Percentiles rank a stretch among this genome's conserved stretches.
These are phyloP conservation scores for Automeris io DNA, from an alignment of 2,888 invertebrate species.

Conservation along the genomic window DNA sequence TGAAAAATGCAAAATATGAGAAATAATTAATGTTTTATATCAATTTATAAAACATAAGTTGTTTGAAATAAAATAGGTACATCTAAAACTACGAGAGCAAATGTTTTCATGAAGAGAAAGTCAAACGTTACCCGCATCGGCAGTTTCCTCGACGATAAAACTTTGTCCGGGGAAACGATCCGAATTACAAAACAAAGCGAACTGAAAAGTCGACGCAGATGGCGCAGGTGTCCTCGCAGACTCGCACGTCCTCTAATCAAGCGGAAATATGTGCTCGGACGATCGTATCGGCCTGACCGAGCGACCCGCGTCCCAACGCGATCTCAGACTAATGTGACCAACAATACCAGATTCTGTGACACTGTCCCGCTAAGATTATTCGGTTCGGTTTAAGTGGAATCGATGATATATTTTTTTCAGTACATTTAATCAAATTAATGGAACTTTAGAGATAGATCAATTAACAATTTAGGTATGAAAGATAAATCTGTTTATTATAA, in stretches of 20 bases:
- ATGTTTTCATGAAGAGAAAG: constrained; percentile 35
- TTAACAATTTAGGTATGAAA: no score
- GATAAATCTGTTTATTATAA: no score
- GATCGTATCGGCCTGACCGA: constrained; percentile 37
- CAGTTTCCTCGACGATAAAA: constrained; percentile 52
- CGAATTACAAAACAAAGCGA: constrained; percentile 61
- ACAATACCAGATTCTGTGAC: constrained; percentile 12
- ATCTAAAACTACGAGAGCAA: constrained; percentile 3
- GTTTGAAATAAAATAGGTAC: constrained; percentile 2
- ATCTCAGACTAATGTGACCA: constrained; percentile 16
- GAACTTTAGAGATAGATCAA: no score
- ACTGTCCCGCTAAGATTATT: constrained; percentile 4
- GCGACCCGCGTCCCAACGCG: constrained; percentile 29
- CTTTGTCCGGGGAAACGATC: constrained; percentile 42
- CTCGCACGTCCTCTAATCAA: constrained; percentile 67
- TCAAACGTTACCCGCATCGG: constrained; percentile 56
- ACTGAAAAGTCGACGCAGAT: constrained; percentile 55
- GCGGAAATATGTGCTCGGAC: constrained; percentile 66
- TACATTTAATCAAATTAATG: no score
- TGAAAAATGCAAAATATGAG: no score
- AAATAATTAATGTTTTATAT: no score
- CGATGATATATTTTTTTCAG: no score
- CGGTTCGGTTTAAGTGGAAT: no score
- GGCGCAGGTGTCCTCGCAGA: constrained; percentile 60
- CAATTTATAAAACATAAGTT: no score